Conservation (phyloP, 2,888 invertebrate genomes). For the Cyrtodaria siliqua region DNA sequence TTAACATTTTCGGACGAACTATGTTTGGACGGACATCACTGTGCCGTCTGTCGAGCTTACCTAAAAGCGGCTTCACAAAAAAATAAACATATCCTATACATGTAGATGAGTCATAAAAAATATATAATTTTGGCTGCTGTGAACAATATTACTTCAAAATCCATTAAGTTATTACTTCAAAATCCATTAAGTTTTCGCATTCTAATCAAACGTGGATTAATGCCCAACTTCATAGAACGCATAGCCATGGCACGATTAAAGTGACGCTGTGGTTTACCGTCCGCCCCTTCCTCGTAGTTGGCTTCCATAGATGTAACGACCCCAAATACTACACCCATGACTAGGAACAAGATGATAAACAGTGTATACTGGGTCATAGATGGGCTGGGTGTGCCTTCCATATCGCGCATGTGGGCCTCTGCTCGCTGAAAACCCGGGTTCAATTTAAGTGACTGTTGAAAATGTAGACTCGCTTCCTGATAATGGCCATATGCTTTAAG, state of each 20-base stretch:
- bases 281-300: constrained; percentile 79
- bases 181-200: constrained; percentile 74
- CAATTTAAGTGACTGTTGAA: constrained; percentile 93
- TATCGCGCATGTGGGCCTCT: constrained; percentile 92
- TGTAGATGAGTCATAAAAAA: too few relatives aligned
- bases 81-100: too few relatives aligned
- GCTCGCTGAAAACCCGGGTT: constrained; percentile 95
- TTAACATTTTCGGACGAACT: too few relatives aligned
- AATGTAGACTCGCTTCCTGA: constrained; percentile 94
- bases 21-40: too few relatives aligned
- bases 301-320: constrained; percentile 92
- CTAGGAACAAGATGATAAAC: constrained; percentile 94
- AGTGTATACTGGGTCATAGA: constrained; percentile 94
- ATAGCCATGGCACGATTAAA: constrained; percentile 96
- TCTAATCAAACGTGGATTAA: constrained; percentile 84
- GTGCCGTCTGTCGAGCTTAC: too few relatives aligned
- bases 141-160: too few relatives aligned
- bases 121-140: too few relatives aligned
- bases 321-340: constrained; percentile 91
- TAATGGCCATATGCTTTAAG: constrained; percentile 96
- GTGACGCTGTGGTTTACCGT: constrained; percentile 91
- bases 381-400: constrained; percentile 92
- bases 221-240: constrained; percentile 90
- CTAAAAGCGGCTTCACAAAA: too few relatives aligned
- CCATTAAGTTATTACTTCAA: too few relatives aligned